Evolutionary conservation across 1,140 invertebrate species (phyloP).

Genomic region (Acromyrmex heyeri): DNA sequence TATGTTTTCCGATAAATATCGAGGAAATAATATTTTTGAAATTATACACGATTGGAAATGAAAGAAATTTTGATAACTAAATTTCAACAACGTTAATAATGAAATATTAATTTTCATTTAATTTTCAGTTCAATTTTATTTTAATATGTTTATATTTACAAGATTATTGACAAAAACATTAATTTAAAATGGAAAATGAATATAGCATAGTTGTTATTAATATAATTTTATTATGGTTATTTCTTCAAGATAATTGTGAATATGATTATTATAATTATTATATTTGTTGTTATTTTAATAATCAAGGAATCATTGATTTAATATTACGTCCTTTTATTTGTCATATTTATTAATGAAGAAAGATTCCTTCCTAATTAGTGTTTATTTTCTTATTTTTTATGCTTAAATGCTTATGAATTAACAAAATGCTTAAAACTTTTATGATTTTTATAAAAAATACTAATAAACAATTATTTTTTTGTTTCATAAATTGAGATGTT

Average conservation of each 20-base stretch:
- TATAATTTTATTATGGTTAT: not conserved
- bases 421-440: not conserved
- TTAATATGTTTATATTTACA: not conserved
- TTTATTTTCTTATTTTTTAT: slow-evolving; percentile 5
- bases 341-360: not conserved
- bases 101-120: slow-evolving; percentile 1
- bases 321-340: not conserved
- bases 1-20: not conserved
- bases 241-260: not conserved
- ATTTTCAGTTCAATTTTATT: slow-evolving; percentile 11
- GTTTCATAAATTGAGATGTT: not conserved
- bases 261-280: not conserved
- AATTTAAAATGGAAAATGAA: not conserved
- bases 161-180: not conserved
- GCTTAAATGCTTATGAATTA: not conserved
- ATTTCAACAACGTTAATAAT: not conserved
- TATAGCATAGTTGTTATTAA: not conserved
- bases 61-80: not conserved
- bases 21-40: not conserved
- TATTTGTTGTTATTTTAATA: slow-evolving; percentile 18
- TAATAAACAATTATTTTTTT: not conserved
- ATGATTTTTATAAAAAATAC: slow-evolving; percentile 7
- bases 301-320: slow-evolving; percentile 9
- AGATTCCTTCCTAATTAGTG: not conserved
- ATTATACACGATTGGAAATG: not conserved